Evolutionary conservation across 92 coral and sea anemone genomes (phyloP), one percentile per base, ranked within the genome.

Genomic region (Diadumene lineata): DNA sequence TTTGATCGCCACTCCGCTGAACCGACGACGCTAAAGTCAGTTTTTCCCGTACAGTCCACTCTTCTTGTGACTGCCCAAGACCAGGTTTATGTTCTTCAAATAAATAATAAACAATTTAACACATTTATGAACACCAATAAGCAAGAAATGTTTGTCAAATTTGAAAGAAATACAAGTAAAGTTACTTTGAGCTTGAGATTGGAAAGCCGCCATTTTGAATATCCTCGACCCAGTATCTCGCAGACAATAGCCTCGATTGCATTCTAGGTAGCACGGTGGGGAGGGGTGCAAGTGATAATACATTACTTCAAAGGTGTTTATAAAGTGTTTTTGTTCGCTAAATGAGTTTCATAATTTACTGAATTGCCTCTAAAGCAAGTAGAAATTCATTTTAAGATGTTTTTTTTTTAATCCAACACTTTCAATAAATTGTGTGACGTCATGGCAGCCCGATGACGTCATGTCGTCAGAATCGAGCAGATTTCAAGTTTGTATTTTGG

Each of bases 1-100:
- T 96, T 78, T 96, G 99, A 76, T 96, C 99, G 18, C 99, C 99
- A 79, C 99, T 96, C 79, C 97, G 78, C 18, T 84, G 85, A 24
- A 96, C 99, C 6, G 97, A 96, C 17, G 99, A 96, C 11, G 99
- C 97, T 46, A 96, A 84, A 34, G 85, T 81, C 6, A 96, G 87
- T 61, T 82, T 87, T 77, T 96, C 99, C 6, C 99, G 82, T 21
- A 81, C 82, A n/a, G 89, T 92, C 99, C 99, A 96, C 24, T 96
- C 99, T 31, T 96, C 99, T 74, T 89, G 89, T 33, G 83, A 32
- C 64, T 78, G 77, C 43, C 72, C 85, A 0, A 77, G 65, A n/a
- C 81, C 60, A 19, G 79, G 72, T 75, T 89, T 88, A 63, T 88
- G 92, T 63, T 91, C 93, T 88, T 50, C 68, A 33, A 62, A 18